Evolutionary conservation across 2,888 invertebrate species (phyloP).

Genomic region (Rhabditoides inermis): DNA sequence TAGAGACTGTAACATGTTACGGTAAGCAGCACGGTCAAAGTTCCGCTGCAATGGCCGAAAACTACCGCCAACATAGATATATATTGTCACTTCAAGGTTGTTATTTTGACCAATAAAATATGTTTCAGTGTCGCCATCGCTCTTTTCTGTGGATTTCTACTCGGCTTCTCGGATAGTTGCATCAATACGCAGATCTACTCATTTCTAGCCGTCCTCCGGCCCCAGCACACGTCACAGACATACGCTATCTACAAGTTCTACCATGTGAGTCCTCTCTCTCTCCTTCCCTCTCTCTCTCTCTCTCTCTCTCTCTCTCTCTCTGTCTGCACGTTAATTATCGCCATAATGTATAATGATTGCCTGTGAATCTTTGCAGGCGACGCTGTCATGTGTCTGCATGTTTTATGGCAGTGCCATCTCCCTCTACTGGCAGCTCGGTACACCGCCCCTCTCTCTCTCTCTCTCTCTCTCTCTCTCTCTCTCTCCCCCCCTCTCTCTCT

Average conservation of each 20-base stretch:
- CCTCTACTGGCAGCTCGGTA: slow-evolving; percentile 14
- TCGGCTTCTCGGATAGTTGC: slow-evolving; percentile 14
- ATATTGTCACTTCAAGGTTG: too few relatives aligned
- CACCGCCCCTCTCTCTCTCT: not conserved
- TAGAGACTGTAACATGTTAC: too few relatives aligned
- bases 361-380: too few relatives aligned
- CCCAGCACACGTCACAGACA: slow-evolving; percentile 9
- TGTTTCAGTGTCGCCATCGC: slow-evolving; percentile 13
- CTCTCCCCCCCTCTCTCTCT: too few relatives aligned
- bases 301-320: too few relatives aligned
- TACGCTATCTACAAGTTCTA: slow-evolving; percentile 17
- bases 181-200: slow-evolving; percentile 19
- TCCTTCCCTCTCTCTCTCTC: not conserved
- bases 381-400: slow-evolving; percentile 14
- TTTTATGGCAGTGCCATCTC: slow-evolving; percentile 16
- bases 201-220: slow-evolving; percentile 7
- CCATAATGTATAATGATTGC: too few relatives aligned
- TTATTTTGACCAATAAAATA: not conserved
- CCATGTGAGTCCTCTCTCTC: slow-evolving; percentile 8
- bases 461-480: not conserved
- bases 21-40: too few relatives aligned
- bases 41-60: too few relatives aligned
- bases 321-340: too few relatives aligned
- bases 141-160: slow-evolving; percentile 10
- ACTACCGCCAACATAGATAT: too few relatives aligned